These are phyloP conservation scores for Galeruca laticollis DNA, from an alignment of 2,888 invertebrate genomes.

Conservation along the genomic window DNA sequence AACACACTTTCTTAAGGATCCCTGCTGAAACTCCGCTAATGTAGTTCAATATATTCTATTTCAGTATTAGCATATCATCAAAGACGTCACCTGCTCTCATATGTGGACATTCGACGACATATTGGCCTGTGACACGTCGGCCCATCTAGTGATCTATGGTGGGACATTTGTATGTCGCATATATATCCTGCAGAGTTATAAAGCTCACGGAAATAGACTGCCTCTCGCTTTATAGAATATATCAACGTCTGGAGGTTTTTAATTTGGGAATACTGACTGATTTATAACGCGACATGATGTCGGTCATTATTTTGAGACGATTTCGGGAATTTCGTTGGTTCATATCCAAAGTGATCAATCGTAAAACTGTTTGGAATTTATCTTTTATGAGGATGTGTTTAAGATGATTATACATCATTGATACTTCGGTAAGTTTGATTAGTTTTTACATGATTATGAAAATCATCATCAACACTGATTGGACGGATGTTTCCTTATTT, in stretches of 20 bases:
- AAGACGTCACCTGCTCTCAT: constrained; percentile 54
- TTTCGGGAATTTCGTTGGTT: constrained; percentile 23
- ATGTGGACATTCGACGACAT: constrained; percentile 53
- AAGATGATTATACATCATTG: not conserved
- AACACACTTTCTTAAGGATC: not conserved
- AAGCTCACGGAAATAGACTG: constrained; percentile 48
- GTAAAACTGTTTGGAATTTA: not conserved
- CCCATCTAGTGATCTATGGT: constrained; percentile 55
- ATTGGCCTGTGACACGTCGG: constrained; percentile 50
- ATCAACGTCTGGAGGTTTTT: constrained; percentile 46
- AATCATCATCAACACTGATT: too few relatives aligned
- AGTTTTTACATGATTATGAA: not conserved
- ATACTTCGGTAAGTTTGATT: not conserved
- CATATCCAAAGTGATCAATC: constrained; percentile 17
- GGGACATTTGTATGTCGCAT: constrained; percentile 52
- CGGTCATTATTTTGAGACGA: constrained; percentile 43
- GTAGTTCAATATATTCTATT: constrained; percentile 39
- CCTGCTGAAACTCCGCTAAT: not conserved
- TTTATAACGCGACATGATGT: constrained; percentile 47
- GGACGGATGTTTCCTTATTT: too few relatives aligned
- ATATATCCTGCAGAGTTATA: constrained; percentile 44
- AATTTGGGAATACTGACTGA: constrained; percentile 46
- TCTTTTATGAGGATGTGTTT: not conserved
- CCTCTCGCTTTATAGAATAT: constrained; percentile 40
- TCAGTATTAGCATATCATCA: constrained; percentile 46